Evolutionary conservation across 1,140 invertebrate species (phyloP).

Genomic region (Dysdera silvatica): DNA sequence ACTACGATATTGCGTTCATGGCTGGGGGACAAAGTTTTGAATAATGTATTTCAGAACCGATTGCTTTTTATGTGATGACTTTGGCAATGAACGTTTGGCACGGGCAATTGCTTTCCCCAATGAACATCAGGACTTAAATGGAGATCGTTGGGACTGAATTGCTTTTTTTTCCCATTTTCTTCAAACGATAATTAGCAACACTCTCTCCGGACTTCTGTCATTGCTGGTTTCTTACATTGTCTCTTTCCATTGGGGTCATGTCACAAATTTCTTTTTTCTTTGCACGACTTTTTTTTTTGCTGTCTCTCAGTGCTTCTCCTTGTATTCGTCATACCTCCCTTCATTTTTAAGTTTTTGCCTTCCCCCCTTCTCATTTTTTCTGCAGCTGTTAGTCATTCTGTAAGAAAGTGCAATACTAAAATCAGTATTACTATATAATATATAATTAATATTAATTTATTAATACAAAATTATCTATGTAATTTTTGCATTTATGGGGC

Average conservation of each 20-base stretch:
- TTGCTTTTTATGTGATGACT: neutral
- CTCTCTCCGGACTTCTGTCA: neutral
- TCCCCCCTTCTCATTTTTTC: neutral
- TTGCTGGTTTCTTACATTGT: neutral
- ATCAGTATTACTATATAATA: too few relatives aligned
- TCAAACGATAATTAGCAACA: neutral
- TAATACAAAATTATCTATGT: too few relatives aligned
- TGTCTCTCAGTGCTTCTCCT: neutral
- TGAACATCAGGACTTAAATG: neutral
- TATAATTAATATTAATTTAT: too few relatives aligned
- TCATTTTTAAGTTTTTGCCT: constrained; percentile 13
- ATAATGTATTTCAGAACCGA: neutral
- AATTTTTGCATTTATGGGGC: too few relatives aligned
- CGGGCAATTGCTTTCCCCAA: constrained; percentile 5
- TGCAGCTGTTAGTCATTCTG: neutral
- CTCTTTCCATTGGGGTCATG: neutral
- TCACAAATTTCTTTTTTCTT: neutral
- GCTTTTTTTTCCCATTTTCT: neutral
- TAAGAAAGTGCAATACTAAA: too few relatives aligned
- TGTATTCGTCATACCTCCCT: constrained; percentile 5
- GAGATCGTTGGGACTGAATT: neutral
- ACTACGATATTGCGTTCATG: neutral
- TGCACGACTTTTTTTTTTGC: neutral
- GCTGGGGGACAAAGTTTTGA: neutral
- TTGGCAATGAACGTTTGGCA: constrained; percentile 1